A percentile compares a stretch with the other conserved stretches of the same genome.
These are phyloP conservation scores for Amphipyra tragopoginis DNA, from an alignment of 2,888 invertebrate species.

Conservation along the genomic window DNA sequence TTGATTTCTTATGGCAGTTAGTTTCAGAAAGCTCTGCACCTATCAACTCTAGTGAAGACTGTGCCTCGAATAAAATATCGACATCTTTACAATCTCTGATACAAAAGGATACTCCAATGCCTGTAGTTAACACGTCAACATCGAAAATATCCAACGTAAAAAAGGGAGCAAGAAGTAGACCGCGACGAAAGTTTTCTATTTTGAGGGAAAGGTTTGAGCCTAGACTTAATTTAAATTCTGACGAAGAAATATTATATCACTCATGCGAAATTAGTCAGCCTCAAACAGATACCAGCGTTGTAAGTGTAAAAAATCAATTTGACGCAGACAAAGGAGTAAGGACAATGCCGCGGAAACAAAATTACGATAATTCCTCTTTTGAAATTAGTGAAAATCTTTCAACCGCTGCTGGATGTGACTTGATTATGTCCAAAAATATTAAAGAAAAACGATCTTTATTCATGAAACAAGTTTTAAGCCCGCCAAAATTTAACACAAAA, in stretches of 20 bases:
- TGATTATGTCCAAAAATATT: conserved; percentile 73
- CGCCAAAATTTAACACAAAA: conserved; percentile 88
- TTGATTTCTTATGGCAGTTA: conserved; percentile 84
- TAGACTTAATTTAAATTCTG: conserved; percentile 79
- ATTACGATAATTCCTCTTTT: conserved; percentile 58
- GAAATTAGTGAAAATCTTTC: conserved; percentile 52
- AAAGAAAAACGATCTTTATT: conserved; percentile 89
- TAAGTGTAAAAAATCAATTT: conserved; percentile 71
- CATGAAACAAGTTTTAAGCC: conserved; percentile 90
- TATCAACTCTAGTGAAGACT: conserved; percentile 74
- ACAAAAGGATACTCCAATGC: conserved; percentile 76
- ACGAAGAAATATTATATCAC: conserved; percentile 84
- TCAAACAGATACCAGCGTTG: conserved; percentile 68
- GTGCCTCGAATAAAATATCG: conserved; percentile 78
- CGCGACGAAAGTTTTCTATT: conserved; percentile 90
- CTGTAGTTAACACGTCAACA: conserved; percentile 64
- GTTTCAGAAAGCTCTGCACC: conserved; percentile 80
- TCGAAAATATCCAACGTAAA: conserved; percentile 80
- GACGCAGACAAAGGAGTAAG: conserved; percentile 55
- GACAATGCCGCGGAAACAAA: conserved; percentile 55
- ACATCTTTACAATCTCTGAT: conserved; percentile 85
- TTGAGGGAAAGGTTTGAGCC: conserved; percentile 90
- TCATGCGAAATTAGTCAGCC: conserved; percentile 75
- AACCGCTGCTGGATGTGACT: conserved; percentile 51
- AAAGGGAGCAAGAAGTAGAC: conserved; percentile 80